Evolutionary conservation across 2,888 invertebrate genomes (phyloP).

Genomic region (Ochropleura plecta): DNA sequence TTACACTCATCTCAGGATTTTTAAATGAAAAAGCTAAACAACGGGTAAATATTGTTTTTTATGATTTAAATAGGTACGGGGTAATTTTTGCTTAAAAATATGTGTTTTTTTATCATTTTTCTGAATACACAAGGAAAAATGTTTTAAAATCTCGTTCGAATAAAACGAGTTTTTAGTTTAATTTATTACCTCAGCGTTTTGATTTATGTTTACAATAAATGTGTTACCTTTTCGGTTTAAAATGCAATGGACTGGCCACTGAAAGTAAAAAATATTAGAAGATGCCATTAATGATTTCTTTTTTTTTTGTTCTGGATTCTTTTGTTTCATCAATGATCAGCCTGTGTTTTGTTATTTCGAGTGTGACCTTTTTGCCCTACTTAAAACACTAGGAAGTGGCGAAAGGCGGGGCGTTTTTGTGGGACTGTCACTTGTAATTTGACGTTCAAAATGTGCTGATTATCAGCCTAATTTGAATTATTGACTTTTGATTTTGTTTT

Average conservation of each 20-base stretch:
- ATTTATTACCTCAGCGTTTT: neutral
- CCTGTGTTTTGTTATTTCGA: neutral
- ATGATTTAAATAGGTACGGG: neutral
- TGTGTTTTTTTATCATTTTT: neutral
- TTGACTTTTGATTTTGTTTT: neutral
- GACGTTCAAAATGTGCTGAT: no score
- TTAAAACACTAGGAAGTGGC: no score
- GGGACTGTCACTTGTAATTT: no score
- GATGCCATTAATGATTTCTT: slow-evolving; percentile 7
- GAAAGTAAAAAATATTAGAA: neutral
- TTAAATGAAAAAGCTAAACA: slow-evolving; percentile 91
- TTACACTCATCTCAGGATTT: slow-evolving; percentile 89
- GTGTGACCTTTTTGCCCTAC: neutral
- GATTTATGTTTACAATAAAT: neutral
- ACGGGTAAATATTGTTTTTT: slow-evolving; percentile 82
- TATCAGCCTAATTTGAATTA: no score
- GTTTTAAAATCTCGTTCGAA: no score
- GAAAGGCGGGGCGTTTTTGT: no score
- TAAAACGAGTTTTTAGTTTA: no score
- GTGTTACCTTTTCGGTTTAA: neutral
- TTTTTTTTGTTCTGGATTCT: neutral
- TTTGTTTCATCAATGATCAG: neutral
- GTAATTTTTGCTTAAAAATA: neutral
- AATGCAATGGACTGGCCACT: neutral
- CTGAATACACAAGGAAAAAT: neutral